phyloP scores from a whole-genome alignment of 2,888 invertebrate genomes.

The Auanema sp. region DNA sequence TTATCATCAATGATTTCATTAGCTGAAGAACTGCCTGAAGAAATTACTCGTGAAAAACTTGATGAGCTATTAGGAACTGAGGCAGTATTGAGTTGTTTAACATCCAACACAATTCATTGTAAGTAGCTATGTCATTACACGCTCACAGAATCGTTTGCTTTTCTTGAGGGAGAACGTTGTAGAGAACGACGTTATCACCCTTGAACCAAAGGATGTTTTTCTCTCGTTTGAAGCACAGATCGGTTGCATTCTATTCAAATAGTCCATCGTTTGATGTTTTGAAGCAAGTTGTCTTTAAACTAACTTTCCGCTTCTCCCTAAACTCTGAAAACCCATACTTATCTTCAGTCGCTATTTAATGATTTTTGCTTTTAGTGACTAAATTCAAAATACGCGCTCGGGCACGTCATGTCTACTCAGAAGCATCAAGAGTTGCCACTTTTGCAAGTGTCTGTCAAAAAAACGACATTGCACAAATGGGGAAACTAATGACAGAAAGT shows the following conservation, averaged over 20 bases:
- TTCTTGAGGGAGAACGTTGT: neutral
- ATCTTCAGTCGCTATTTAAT: slow-evolving; percentile 1
- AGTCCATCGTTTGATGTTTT: too few species aligned
- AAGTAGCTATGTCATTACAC: slow-evolving; percentile 4
- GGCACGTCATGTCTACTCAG: slow-evolving; percentile 81
- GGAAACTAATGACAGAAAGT: slow-evolving; percentile 83
- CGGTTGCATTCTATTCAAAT: too few species aligned
- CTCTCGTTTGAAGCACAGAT: too few species aligned
- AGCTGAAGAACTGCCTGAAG: slow-evolving; percentile 31
- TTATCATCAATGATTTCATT: slow-evolving; percentile 30
- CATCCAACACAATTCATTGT: slow-evolving; percentile 36
- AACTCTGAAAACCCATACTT: neutral
- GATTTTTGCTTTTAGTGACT: slow-evolving; percentile 44
- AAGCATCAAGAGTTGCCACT: slow-evolving; percentile 81
- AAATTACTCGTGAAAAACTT: slow-evolving; percentile 22
- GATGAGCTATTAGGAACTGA: slow-evolving; percentile 29
- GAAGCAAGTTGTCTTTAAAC: too few species aligned
- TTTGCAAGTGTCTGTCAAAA: slow-evolving; percentile 74
- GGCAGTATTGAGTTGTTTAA: slow-evolving; percentile 28
- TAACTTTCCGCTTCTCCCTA: neutral
- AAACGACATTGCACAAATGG: slow-evolving; percentile 65
- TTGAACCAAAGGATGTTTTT: neutral
- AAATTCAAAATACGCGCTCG: slow-evolving; percentile 78
- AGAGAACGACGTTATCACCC: neutral
- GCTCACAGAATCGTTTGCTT: neutral